Percentiles rank a stretch among this genome's conserved stretches.
Conservation (phyloP, 2,888 invertebrate species). For the Euplexia lucipara region DNA sequence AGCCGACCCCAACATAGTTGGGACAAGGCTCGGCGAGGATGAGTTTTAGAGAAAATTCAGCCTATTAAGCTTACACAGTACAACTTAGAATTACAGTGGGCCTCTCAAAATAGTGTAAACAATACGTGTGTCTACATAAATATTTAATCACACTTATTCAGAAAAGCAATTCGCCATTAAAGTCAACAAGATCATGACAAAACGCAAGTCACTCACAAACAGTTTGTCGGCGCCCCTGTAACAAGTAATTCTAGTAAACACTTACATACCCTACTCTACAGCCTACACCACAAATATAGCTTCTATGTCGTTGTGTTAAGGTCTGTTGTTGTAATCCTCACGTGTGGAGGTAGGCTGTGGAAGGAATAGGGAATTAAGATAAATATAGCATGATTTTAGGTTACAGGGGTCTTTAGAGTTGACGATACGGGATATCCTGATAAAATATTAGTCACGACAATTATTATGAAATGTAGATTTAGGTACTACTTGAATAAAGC, state of each 20-base stretch:
- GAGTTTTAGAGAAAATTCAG: no score
- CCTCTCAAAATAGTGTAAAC: neutral
- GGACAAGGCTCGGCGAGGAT: no score
- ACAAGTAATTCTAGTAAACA: constrained; percentile 23
- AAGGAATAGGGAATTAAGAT: constrained; percentile 67
- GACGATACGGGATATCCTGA: constrained; percentile 22
- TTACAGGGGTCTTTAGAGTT: constrained; percentile 43
- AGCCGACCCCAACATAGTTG: no score
- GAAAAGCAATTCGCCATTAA: constrained; percentile 47
- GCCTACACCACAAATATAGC: neutral
- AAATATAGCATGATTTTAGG: constrained; percentile 65
- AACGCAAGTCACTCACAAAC: constrained; percentile 53
- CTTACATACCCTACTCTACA: neutral
- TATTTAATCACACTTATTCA: constrained; percentile 25
- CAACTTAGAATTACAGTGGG: no score
- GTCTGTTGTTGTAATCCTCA: constrained; percentile 1
- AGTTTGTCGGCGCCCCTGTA: constrained; percentile 39
- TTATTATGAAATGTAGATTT: no score
- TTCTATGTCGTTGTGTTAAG: constrained; percentile 1
- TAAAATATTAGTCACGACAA: neutral
- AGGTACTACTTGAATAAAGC: no score
- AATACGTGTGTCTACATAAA: neutral
- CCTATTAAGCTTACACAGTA: no score
- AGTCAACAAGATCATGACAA: constrained; percentile 48
- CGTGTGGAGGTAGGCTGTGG: constrained; percentile 23